Conservation (phyloP, 2,113 vertebrate species). For the Xenopus borealis region DNA sequence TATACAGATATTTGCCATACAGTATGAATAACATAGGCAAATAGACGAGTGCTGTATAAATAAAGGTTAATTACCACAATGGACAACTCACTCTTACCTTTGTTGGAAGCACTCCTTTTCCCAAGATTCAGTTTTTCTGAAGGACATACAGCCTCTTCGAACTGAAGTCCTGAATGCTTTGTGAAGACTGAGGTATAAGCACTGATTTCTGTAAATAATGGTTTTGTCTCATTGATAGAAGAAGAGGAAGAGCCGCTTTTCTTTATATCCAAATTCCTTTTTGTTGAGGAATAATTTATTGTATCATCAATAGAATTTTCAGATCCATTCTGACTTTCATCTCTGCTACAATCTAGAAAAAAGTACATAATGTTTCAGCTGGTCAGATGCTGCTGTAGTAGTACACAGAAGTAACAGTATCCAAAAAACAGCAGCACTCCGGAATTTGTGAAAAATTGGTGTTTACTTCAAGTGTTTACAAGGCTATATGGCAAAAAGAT, state of each 20-base stretch:
- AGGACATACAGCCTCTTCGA: slow-evolving; percentile 60
- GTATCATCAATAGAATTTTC: slow-evolving; percentile 58
- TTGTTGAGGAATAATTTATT: slow-evolving; percentile 68
- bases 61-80: not conserved
- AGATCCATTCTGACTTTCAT: slow-evolving; percentile 58
- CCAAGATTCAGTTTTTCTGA: slow-evolving; percentile 65
- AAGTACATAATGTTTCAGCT: not conserved
- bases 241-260: slow-evolving; percentile 72
- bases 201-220: slow-evolving; percentile 73
- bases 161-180: slow-evolving; percentile 62
- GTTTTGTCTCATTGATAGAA: slow-evolving; percentile 79
- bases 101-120: slow-evolving; percentile 70
- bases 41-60: too few species aligned
- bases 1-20: not conserved
- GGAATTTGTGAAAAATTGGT: too few species aligned
- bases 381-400: too few species aligned
- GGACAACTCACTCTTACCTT: slow-evolving; percentile 65
- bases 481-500: too few species aligned
- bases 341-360: slow-evolving; percentile 64
- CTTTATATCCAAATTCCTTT: slow-evolving; percentile 76
- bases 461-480: too few species aligned
- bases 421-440: too few species aligned
- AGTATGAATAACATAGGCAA: too few species aligned
- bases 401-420: too few species aligned
- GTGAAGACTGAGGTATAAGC: slow-evolving; percentile 69